Percentiles rank a stretch among this genome's conserved stretches.
phyloP scores from a whole-genome alignment of 2,888 invertebrate genomes.

The Drosophila macrospina region DNA sequence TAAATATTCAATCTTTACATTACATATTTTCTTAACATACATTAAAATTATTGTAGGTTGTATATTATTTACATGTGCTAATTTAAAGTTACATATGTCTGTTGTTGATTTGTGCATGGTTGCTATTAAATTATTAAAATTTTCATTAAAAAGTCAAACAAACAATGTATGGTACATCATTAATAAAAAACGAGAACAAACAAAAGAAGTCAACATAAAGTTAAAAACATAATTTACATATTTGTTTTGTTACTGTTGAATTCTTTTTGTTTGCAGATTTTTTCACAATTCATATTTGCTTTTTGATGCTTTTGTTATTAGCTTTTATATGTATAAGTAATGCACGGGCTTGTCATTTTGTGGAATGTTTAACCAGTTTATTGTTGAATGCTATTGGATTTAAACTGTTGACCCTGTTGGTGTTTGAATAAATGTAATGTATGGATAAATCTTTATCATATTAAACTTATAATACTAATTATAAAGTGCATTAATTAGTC shows the following conservation, averaged over 20 bases:
- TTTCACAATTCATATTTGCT: constrained; percentile 25
- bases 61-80: constrained; percentile 47
- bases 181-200: constrained; percentile 19
- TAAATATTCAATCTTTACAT: constrained; percentile 20
- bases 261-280: constrained; percentile 10
- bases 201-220: constrained; percentile 31
- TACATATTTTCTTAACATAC: neutral
- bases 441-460: constrained; percentile 24
- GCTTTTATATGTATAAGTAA: constrained; percentile 7
- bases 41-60: constrained; percentile 37
- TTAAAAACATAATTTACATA: constrained; percentile 44
- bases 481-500: constrained; percentile 71
- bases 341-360: constrained; percentile 31
- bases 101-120: constrained; percentile 34
- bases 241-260: constrained; percentile 32
- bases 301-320: constrained; percentile 19
- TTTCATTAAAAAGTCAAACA: constrained; percentile 70
- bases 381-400: constrained; percentile 55
- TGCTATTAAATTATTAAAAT: constrained; percentile 63
- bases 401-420: constrained; percentile 23
- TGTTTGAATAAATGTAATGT: constrained; percentile 31
- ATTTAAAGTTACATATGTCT: constrained; percentile 33
- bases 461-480: constrained; percentile 62
- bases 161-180: constrained; percentile 49
- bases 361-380: constrained; percentile 66